These are phyloP conservation scores for Netelia virgata DNA, from an alignment of 2,888 invertebrate genomes.

Conservation along the genomic window DNA sequence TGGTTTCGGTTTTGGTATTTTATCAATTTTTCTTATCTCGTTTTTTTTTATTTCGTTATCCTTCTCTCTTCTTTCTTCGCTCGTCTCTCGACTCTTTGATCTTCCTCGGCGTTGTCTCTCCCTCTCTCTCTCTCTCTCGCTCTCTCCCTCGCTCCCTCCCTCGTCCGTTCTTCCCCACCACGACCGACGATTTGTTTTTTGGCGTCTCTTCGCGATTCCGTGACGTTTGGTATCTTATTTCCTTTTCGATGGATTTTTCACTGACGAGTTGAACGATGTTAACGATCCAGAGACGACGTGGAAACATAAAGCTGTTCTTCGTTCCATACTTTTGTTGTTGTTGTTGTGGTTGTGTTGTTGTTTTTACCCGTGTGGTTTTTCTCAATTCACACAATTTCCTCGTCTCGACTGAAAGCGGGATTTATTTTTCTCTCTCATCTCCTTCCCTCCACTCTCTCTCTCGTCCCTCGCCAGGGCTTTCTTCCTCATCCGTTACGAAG, in stretches of 20 bases:
- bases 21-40: slow-evolving; percentile 34
- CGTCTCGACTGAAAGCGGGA: slow-evolving; percentile 25
- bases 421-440: slow-evolving; percentile 63
- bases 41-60: slow-evolving; percentile 21
- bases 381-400: slow-evolving; percentile 41
- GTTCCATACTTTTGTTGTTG: slow-evolving; percentile 19
- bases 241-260: slow-evolving; percentile 20
- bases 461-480: slow-evolving; percentile 45
- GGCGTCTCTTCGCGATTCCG: neutral
- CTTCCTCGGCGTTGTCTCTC: slow-evolving; percentile 27
- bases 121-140: neutral
- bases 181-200: neutral
- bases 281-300: slow-evolving; percentile 38
- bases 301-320: slow-evolving; percentile 38
- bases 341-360: neutral
- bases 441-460: slow-evolving; percentile 50
- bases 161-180: too few species aligned
- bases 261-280: slow-evolving; percentile 49
- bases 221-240: neutral
- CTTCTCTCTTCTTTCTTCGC: neutral
- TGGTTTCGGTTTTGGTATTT: slow-evolving; percentile 21
- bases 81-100: slow-evolving; percentile 55
- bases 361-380: slow-evolving; percentile 38
- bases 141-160: too few species aligned
- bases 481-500: slow-evolving; percentile 39